Percentiles rank a stretch among this genome's conserved stretches.
These are phyloP conservation scores for Thereva unica DNA, from an alignment of 2,888 invertebrate genomes.

Conservation along the genomic window DNA sequence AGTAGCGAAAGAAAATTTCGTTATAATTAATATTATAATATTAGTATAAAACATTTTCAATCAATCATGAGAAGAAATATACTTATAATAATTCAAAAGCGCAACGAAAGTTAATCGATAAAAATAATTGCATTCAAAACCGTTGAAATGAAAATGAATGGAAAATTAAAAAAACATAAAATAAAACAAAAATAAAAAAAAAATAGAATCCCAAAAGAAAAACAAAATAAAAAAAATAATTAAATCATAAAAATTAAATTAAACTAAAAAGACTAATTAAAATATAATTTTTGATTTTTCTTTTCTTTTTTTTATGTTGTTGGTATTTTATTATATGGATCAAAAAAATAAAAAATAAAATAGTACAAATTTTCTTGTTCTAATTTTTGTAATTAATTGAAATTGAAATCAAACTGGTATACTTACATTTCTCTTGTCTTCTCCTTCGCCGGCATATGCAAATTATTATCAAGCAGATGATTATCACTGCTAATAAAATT, in stretches of 20 bases:
- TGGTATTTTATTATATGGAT: too few species aligned
- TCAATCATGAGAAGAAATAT: too few species aligned
- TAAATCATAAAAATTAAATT: constrained; percentile 10
- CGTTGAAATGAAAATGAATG: neutral
- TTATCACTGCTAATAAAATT: constrained; percentile 72
- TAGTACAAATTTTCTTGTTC: constrained; percentile 5
- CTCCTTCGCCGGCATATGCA: constrained; percentile 79
- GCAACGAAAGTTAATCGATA: neutral
- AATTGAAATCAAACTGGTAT: constrained; percentile 6
- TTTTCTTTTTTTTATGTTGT: neutral
- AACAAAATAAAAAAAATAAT: neutral
- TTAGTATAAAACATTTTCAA: too few species aligned
- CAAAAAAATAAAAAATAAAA: constrained; percentile 1
- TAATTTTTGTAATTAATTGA: constrained; percentile 7
- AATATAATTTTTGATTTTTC: neutral
- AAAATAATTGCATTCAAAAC: constrained; percentile 13
- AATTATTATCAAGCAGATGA: constrained; percentile 82
- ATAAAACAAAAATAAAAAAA: constrained; percentile 6
- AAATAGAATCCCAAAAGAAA: constrained; percentile 23
- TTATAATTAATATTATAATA: too few species aligned
- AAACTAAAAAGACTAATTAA: constrained; percentile 29
- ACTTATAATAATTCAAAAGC: too few species aligned
- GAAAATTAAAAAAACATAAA: constrained; percentile 17
- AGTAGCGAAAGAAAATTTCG: too few species aligned
- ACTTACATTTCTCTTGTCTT: constrained; percentile 63